Evolutionary conservation across 2,888 invertebrate genomes (phyloP), one percentile per base, ranked within the genome.

Genomic region (Esperia sulphurella): DNA sequence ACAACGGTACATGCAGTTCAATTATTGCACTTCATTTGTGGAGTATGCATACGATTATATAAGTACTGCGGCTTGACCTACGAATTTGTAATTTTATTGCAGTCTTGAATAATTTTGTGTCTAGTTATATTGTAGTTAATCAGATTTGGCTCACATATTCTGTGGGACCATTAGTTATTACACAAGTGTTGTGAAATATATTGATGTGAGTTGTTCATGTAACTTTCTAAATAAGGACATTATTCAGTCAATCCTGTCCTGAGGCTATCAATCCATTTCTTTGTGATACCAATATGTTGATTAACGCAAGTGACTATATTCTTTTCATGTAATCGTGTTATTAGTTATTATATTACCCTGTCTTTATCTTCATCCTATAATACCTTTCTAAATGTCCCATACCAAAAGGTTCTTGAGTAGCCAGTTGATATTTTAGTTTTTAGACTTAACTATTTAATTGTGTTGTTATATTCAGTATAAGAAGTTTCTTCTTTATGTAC

Each of bases 101-200:
- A n/a, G 29, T 35, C 6, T 9, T 37, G n/a, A 37, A 31, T 43
- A 39, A 14, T 48, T 43, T 43, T 14, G 14, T 43, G 29, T 38
- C 37, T 35, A 35, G 9, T n/a, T n/a, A 35, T 6, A 8, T 6
- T 21, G 14, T 37, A 40, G 33, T n/a, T 2, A 59, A 57, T 54
- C 43, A 52, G 51, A 54, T 55, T 53, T 67, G 71, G 75, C 70
- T 77, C 76, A 78, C 71, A 65, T 64, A 65, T 65, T 62, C 65
- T 75, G 79, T 81, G 79, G 79, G 77, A 75, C 78, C 80, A 79
- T 73, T 79, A 70, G 59, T 63, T 54, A 8, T 65, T 64, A 68
- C 50, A 57, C 50, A 57, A 60, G 41, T 35, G 14, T 21, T 30
- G 41, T 30, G 41, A 29, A 41, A 29, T 41, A 30, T 41, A 30